Base-by-base conservation (phyloP, 2,888 invertebrate species). In the Archips xylosteana region DNA sequence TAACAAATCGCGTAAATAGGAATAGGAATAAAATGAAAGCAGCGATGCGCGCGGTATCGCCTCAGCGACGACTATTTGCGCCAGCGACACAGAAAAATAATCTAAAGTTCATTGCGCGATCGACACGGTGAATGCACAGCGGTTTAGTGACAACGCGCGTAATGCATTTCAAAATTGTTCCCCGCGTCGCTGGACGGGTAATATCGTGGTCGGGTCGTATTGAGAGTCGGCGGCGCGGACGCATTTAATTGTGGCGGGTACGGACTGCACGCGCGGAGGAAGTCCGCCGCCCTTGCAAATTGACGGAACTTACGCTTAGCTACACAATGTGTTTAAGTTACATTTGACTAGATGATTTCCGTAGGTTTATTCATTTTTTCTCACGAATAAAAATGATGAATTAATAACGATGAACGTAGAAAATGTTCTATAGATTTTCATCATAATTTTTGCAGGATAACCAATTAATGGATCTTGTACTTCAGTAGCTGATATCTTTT, bases 171-270 rank as follows among this genome's bases (percentile, higher is more conserved):
- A 23, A 23, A 54, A 2, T 54, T 54, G 15, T 54, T n/a, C 13
- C 4, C 15, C 15, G 54, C 23, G 54, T 54, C 9, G 54, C 13
- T 23, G 23, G 23, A 8, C 2, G 9, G 2, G 54, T 23, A 2
- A 9, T 6, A 15, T 15, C 54, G 23, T 54, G 15, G 15, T 13
- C 5, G 54, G 23, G 54, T 54, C 9, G 75, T 81, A 92, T 94
- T 93, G 83, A 82, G 86, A 89, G 76, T 78, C 88, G 88, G 65
- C 84, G 85, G 88, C 80, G 88, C 88, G 93, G 87, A 88, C 85
- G 89, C 88, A 92, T 94, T 94, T 94, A 94, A 94, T 94, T 94
- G 94, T 87, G 87, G 87, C 82, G 79, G 78, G 57, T 57, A 32
- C 71, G 60, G 54, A 54, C 54, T 45, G 62, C 61, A 49, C 61